A percentile compares a stretch with the other conserved stretches of the same genome.
These are phyloP conservation scores for Meleagris gallopavo DNA, from an alignment of 2,113 vertebrate genomes.

Conservation along the genomic window DNA sequence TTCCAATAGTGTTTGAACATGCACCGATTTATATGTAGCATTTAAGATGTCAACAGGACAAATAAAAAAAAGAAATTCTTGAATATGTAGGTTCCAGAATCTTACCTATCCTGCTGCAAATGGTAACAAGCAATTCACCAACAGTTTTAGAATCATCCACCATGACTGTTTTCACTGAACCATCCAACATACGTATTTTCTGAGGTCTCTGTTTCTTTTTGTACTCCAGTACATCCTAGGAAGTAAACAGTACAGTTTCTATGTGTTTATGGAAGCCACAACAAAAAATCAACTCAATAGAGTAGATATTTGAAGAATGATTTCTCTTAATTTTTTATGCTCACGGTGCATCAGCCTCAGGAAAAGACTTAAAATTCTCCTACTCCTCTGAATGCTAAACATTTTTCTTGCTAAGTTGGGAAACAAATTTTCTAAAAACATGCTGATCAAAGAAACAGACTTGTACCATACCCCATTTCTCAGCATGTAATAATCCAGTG, in stretches of 20 bases:
- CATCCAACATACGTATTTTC: slow-evolving; percentile 98
- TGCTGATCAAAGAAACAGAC: neutral
- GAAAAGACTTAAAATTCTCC: neutral
- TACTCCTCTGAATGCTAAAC: neutral
- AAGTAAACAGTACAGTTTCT: slow-evolving; percentile 3
- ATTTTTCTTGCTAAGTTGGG: neutral
- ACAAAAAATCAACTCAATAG: neutral
- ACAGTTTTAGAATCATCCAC: slow-evolving; percentile 99
- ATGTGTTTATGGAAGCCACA: neutral
- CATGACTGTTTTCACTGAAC: slow-evolving; percentile 97
- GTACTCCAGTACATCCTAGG: slow-evolving; percentile 95
- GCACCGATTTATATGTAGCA: neutral
- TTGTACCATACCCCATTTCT: slow-evolving; percentile 90
- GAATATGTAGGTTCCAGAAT: neutral
- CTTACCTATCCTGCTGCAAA: slow-evolving; percentile 97
- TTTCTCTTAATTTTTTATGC: neutral
- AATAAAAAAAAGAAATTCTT: neutral
- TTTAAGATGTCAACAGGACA: neutral
- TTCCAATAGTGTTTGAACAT: neutral
- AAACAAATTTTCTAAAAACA: neutral
- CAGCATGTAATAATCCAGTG: slow-evolving; percentile 99
- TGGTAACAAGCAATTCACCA: slow-evolving; percentile 95
- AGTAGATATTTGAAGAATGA: neutral
- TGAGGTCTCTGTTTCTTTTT: slow-evolving; percentile 98
- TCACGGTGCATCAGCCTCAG: neutral